Conservation (phyloP, 2,797 vertebrate species). For the Lophotriccus pileatus region DNA sequence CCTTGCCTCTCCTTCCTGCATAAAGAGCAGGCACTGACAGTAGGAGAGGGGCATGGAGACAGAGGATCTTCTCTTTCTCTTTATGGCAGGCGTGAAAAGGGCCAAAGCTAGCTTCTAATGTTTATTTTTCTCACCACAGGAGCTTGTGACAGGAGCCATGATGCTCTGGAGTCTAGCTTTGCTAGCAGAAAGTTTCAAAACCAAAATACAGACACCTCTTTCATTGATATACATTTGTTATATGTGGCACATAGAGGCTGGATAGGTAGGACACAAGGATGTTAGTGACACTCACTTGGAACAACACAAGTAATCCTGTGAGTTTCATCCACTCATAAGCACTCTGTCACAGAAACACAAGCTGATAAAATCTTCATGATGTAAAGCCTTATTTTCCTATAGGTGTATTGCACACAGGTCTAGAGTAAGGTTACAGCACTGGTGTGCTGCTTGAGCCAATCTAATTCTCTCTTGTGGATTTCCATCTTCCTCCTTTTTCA, state of each 20-base stretch:
- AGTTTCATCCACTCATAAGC: not conserved
- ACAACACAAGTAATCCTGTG: not conserved
- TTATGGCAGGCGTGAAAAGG: not conserved
- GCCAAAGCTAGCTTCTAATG: not conserved
- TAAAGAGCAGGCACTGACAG: not conserved
- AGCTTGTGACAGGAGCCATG: not conserved
- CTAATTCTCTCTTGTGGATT: not conserved
- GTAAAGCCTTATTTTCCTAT: not conserved
- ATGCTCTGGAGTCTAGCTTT: not conserved
- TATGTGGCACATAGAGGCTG: not conserved
- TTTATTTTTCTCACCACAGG: not conserved
- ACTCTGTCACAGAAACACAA: not conserved
- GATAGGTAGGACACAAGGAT: not conserved
- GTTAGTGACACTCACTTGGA: not conserved
- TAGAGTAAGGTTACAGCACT: not conserved
- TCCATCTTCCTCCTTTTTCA: constrained; percentile 40
- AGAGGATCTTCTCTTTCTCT: not conserved
- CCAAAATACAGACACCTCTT: not conserved
- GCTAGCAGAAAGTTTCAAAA: not conserved
- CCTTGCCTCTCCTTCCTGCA: accelerated
- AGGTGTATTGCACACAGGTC: not conserved
- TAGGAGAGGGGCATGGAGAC: not conserved
- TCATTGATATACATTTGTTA: not conserved
- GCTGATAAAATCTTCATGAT: constrained; percentile 16
- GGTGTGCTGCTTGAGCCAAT: not conserved